Conservation (phyloP, 2,113 vertebrate genomes). For the Campylomormyrus tamandua region DNA sequence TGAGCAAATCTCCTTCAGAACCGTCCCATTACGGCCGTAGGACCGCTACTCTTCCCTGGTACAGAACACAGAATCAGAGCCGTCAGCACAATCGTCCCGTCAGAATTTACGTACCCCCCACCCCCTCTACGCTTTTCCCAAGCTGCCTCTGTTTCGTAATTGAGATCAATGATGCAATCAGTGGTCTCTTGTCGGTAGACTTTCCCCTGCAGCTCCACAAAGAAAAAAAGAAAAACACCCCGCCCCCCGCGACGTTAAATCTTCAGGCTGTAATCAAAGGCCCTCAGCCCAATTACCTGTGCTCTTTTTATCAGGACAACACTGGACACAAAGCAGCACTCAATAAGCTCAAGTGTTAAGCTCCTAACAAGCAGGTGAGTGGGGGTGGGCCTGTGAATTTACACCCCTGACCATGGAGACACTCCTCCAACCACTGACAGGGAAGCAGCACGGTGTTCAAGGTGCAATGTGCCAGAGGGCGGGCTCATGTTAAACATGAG, state of each 20-base stretch:
- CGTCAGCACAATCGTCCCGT: constrained; percentile 12
- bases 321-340: background rate
- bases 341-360: background rate
- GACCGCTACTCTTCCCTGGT: background rate
- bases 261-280: background rate
- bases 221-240: background rate
- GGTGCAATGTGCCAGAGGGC: background rate
- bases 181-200: background rate
- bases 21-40: background rate
- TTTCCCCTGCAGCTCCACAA: background rate
- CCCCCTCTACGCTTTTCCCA: background rate
- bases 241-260: background rate
- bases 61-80: background rate
- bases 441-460: background rate
- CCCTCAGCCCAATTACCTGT: background rate
- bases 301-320: background rate
- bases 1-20: background rate
- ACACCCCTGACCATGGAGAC: background rate
- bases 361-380: background rate
- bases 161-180: constrained; percentile 30
- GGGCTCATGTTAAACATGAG: background rate
- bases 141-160: constrained; percentile 10
- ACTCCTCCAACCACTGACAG: background rate
- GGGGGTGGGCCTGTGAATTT: background rate
- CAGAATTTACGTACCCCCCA: background rate